Percentiles rank a stretch among this genome's conserved stretches.
These are phyloP conservation scores for Tachysurus fulvidraco DNA, from an alignment of 2,113 vertebrate species.

Conservation along the genomic window DNA sequence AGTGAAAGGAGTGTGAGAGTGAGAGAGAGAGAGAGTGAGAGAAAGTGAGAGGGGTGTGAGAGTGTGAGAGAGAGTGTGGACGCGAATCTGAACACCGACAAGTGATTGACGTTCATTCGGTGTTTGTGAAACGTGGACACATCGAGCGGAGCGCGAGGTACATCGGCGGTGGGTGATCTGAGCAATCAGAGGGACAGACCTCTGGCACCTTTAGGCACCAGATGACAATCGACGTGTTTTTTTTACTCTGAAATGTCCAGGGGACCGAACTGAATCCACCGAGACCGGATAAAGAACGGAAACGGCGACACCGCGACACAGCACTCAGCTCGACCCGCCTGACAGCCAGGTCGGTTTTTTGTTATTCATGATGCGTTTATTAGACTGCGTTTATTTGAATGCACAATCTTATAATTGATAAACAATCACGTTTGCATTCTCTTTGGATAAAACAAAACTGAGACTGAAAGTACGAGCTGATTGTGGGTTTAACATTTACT, in stretches of 20 bases:
- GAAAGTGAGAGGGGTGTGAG: slow-evolving; percentile 26
- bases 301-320: not conserved
- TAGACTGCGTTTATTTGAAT: not conserved
- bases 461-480: not conserved
- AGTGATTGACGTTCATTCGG: slow-evolving; percentile 13
- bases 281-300: not conserved
- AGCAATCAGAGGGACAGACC: slow-evolving; percentile 30
- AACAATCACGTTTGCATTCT: not conserved
- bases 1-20: not conserved
- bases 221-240: slow-evolving; percentile 27
- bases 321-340: not conserved
- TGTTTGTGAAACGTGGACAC: not conserved
- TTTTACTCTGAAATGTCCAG: not conserved
- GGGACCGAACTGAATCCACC: not conserved
- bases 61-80: slow-evolving; percentile 5
- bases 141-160: not conserved
- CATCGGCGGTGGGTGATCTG: not conserved
- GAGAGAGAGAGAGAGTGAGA: not conserved
- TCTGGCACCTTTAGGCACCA: slow-evolving; percentile 35
- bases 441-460: not conserved
- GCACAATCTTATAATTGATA: not conserved
- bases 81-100: slow-evolving; percentile 22
- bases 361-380: not conserved
- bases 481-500: not conserved
- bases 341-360: slow-evolving; percentile 20